Conservation (phyloP, 1,140 invertebrate genomes). For the Lethrus apterus region DNA sequence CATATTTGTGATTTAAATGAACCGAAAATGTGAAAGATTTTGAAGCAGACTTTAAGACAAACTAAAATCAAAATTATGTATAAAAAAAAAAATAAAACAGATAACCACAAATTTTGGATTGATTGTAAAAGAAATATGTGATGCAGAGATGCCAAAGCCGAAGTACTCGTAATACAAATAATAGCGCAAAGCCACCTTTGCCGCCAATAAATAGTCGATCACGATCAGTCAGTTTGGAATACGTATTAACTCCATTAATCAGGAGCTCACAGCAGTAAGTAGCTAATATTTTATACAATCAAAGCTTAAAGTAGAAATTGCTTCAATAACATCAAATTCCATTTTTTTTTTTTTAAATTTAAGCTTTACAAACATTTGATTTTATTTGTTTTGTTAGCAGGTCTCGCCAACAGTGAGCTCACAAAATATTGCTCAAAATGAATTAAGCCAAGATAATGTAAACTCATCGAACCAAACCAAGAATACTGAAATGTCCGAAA, state of each 20-base stretch:
- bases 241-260: constrained; percentile 29
- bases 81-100: neutral
- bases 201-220: constrained; percentile 23
- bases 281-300: neutral
- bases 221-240: constrained; percentile 29
- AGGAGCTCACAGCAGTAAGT: constrained; percentile 23
- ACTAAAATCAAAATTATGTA: neutral
- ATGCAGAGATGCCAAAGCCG: constrained; percentile 27
- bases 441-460: neutral
- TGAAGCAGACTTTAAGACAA: constrained; percentile 13
- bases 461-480: constrained; percentile 6
- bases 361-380: too few species aligned
- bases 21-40: constrained; percentile 1
- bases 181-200: constrained; percentile 23
- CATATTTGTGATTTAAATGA: constrained; percentile 14
- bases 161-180: constrained; percentile 19
- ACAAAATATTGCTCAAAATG: constrained; percentile 4
- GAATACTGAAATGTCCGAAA: constrained; percentile 13
- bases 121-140: constrained; percentile 18
- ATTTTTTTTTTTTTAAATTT: neutral
- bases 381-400: constrained; percentile 10
- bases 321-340: neutral
- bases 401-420: constrained; percentile 13
- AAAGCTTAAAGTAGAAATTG: neutral
- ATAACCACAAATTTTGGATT: constrained; percentile 3